Conservation (phyloP, 2,113 vertebrate species). For the Athene noctua region DNA sequence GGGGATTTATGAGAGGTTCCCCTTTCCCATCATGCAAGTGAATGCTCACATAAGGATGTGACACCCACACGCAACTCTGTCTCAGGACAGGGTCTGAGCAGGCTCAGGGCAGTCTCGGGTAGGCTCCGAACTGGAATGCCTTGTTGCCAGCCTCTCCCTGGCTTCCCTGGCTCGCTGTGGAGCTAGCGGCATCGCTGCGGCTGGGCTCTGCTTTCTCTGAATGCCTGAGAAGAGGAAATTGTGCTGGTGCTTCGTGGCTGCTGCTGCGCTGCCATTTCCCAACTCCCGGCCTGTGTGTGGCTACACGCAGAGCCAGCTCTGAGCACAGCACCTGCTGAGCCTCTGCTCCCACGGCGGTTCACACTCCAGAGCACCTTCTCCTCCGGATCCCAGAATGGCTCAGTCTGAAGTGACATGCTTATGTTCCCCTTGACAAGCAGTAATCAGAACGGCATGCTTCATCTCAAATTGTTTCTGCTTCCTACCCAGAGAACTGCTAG, state of each 20-base stretch:
- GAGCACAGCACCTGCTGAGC: background rate
- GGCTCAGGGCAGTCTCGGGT: background rate
- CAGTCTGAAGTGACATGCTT: background rate
- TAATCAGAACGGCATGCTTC: background rate
- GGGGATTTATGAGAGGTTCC: background rate
- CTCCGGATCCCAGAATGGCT: accelerated
- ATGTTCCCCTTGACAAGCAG: background rate
- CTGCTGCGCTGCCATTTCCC: background rate
- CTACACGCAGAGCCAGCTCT: accelerated
- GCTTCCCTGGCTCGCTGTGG: background rate
- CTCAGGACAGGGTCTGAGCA: background rate
- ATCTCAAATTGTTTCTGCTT: background rate
- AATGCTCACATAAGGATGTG: accelerated
- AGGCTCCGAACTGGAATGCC: background rate
- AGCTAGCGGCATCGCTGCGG: background rate
- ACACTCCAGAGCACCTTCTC: background rate
- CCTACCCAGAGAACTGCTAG: background rate
- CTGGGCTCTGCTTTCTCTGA: background rate
- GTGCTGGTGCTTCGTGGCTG: background rate
- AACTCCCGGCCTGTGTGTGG: background rate
- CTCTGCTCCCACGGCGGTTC: background rate
- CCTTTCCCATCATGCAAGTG: background rate
- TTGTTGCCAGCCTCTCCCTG: background rate
- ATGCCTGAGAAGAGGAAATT: background rate
- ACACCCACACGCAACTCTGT: background rate